Evolutionary conservation across 2,113 vertebrate genomes (phyloP), one percentile per base, ranked within the genome.

Genomic region (Syngnathus typhle): DNA sequence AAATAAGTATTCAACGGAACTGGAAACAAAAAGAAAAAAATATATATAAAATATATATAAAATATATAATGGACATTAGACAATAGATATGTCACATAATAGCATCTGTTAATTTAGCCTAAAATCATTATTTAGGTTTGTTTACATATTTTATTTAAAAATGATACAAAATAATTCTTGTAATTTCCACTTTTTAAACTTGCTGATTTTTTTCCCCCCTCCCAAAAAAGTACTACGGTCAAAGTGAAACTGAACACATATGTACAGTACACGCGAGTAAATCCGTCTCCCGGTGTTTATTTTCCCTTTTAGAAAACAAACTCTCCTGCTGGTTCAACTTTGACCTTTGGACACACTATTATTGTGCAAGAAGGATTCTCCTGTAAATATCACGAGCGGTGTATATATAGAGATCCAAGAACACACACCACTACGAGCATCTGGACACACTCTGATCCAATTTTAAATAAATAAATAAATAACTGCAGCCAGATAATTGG

Each of bases 401-500:
- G 43, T 21, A 36, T 23, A 38, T 23, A 38, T 27, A 62, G 18
- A 43, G 32, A 1, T 36, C 13, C 21, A 43, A 13, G 9, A 59
- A 27, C 38, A 73, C 38, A 60, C 43, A 37, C 23, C 36, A 52
- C 15, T 54, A 23, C 9, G 6, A 69, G 56, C 56, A 7, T 55
- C 18, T 46, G 13, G n/a, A 46, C 60, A n/a, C 38, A 56, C 62
- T 72, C 6, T 49, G 61, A 51, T 52, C 27, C 54, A 46, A 10
- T 60, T 23, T 55, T 5, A 32, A 58, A 63, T 36, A 69, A 38
- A 58, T 23, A 13, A 23, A 43, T 60, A n/a, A 56, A 10, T 63
- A 16, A 44, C 36, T 46, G 39, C 9, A 49, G 52, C 51, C 52
- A 59, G 43, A 23, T 62, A 68, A 65, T 43, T 66, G 62, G 52